Base-by-base conservation (phyloP, 2,888 invertebrate genomes). In the Trachelus troglodyta region DNA sequence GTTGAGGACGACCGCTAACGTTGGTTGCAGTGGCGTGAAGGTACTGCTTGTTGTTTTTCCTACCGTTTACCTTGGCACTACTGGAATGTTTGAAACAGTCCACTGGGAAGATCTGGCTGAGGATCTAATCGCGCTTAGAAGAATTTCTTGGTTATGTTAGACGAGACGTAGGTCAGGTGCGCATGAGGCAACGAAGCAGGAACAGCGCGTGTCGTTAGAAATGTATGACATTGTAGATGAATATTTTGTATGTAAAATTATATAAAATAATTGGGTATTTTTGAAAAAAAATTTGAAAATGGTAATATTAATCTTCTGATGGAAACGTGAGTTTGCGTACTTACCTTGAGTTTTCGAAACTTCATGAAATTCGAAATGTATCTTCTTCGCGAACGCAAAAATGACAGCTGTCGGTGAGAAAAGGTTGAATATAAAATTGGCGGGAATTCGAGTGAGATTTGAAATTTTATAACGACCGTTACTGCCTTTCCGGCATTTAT, bases 1-100 rank as follows among this genome's bases (percentile, higher is more conserved):
- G 78, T 84, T 82, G 83, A 80, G 78, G 81, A 82, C 81, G 78
- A 81, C 76, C 82, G 78, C 77, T 79, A 71, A 71, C 12, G 71
- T 71, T 71, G 31, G 71, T 11, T 31, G 71, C 71, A 31, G 15
- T 4, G 34, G 31, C 9, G 71, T 71, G 71, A 34, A 71, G 71
- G 71, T 33, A 71, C 71, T 6, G 34, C 56, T 56, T 34, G 71
- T 56, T 40, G 69, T 79, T 77, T 71, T 73, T 76, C 71, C 76
- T 74, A 69, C 73, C 76, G 69, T 79, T 86, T 81, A 83, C 85
- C 84, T 56, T 56, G 56, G 56, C 56, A 23, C 56, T 56, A 71
- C 34, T 33, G 34, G 71, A 71, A 71, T 71, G 33, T 6, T 34
- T 31, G 30, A 11, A 30, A 34, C 33, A 30, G 15, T 30, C 71